Conservation (phyloP, 1,140 invertebrate species). For the Spodoptera frugiperda region DNA sequence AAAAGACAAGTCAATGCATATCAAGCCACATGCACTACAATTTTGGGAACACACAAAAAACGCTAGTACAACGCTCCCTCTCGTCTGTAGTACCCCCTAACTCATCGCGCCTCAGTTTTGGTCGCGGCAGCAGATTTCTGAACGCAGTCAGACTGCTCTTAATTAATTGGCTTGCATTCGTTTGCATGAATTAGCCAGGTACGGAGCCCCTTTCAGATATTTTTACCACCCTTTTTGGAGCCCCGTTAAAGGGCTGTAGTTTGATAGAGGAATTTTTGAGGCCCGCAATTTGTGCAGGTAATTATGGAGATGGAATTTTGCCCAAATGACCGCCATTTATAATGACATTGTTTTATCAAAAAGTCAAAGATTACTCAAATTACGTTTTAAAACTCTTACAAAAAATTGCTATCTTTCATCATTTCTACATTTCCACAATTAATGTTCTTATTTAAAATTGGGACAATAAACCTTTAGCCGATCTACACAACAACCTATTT, state of each 20-base stretch:
- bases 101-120: slow-evolving; percentile 52
- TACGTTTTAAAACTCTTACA: no score
- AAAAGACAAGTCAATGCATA: background rate
- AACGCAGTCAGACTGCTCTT: slow-evolving; percentile 74
- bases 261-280: slow-evolving; percentile 54
- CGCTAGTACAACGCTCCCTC: background rate
- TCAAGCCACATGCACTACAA: background rate
- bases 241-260: slow-evolving; percentile 52
- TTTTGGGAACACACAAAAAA: background rate
- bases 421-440: no score
- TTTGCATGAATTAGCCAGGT: slow-evolving; percentile 84
- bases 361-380: no score
- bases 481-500: background rate
- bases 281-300: background rate
- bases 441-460: no score
- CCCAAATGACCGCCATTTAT: no score
- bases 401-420: no score
- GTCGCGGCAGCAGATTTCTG: slow-evolving; percentile 77
- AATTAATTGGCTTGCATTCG: slow-evolving; percentile 85
- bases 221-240: slow-evolving; percentile 60
- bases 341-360: no score
- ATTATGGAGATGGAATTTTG: no score
- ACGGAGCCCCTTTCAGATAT: slow-evolving; percentile 61
- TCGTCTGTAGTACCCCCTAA: slow-evolving; percentile 40
- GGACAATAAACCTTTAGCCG: background rate